A percentile compares a stretch with the other conserved stretches of the same genome.
Conservation (phyloP, 37 sponge, comb jelly and placozoan species). For the Halisarca cf. caerulea region DNA sequence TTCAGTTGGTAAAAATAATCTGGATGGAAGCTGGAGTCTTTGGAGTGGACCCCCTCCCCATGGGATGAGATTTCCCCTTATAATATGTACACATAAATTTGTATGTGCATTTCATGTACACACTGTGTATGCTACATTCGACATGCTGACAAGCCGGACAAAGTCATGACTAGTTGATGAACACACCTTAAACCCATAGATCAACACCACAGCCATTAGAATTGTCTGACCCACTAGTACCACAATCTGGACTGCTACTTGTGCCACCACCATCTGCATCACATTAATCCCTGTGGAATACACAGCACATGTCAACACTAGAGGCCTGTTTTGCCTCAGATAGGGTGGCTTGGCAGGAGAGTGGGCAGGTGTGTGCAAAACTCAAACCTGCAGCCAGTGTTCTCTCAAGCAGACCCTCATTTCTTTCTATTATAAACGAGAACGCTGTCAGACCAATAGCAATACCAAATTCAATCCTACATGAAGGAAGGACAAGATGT, state of each 20-base stretch:
- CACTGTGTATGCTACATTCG: too few species aligned
- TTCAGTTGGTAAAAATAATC: too few species aligned
- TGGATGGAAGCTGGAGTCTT: too few species aligned
- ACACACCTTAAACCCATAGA: conserved; percentile 56
- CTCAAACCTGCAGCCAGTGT: conserved; percentile 73
- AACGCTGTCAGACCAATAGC: conserved; percentile 84
- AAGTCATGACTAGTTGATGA: not conserved
- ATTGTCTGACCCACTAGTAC: conserved; percentile 57
- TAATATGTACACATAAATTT: too few species aligned
- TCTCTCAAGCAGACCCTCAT: conserved; percentile 84
- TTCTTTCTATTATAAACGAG: conserved; percentile 69
- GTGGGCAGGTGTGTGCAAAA: too few species aligned
- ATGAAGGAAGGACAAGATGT: not conserved
- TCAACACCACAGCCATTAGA: conserved; percentile 30
- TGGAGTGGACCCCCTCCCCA: too few species aligned
- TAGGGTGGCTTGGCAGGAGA: too few species aligned
- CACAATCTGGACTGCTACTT: conserved; percentile 60
- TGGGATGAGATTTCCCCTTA: too few species aligned
- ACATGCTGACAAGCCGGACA: too few species aligned
- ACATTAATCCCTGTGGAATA: conserved; percentile 47
- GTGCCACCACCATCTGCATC: conserved; percentile 65
- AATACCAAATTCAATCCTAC: conserved; percentile 75
- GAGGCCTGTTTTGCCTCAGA: too few species aligned
- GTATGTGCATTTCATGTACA: too few species aligned
- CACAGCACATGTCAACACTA: too few species aligned